These are phyloP conservation scores for Xestobium rufovillosum DNA, from an alignment of 2,888 invertebrate genomes.

Conservation along the genomic window DNA sequence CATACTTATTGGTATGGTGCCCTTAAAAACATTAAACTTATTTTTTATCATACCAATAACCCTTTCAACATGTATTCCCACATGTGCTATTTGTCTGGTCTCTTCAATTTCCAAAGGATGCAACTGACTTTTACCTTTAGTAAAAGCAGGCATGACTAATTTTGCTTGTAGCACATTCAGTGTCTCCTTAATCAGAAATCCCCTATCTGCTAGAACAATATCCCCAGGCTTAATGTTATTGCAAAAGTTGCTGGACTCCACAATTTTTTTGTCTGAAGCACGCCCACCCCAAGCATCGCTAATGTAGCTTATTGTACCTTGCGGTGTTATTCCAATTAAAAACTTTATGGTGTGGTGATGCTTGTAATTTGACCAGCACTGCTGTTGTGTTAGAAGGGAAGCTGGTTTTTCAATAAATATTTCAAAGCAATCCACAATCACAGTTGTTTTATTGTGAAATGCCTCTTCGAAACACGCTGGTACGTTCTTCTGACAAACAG, in stretches of 20 bases:
- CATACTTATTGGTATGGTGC: neutral
- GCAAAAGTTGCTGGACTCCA: slow-evolving; percentile 6
- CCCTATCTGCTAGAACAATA: slow-evolving; percentile 14
- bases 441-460: slow-evolving; percentile 15
- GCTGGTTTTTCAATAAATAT: slow-evolving; percentile 12
- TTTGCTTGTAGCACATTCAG: neutral
- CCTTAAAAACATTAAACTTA: slow-evolving; percentile 6
- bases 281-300: slow-evolving; percentile 13
- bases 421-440: slow-evolving; percentile 20
- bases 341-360: slow-evolving; percentile 15
- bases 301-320: slow-evolving; percentile 15
- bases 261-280: slow-evolving; percentile 13
- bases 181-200: slow-evolving; percentile 9
- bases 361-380: slow-evolving; percentile 15
- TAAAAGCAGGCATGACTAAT: slow-evolving; percentile 13
- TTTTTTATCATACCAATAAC: slow-evolving; percentile 11
- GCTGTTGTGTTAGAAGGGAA: slow-evolving; percentile 4
- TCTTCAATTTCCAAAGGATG: slow-evolving; percentile 16
- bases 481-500: neutral
- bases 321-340: slow-evolving; percentile 17
- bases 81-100: slow-evolving; percentile 15
- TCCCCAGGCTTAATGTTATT: slow-evolving; percentile 11
- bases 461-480: slow-evolving; percentile 12
- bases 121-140: slow-evolving; percentile 13
- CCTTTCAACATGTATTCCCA: slow-evolving; percentile 16